Evolutionary conservation across 2,888 invertebrate genomes (phyloP), one percentile per base, ranked within the genome.

Genomic region (Synanthedon andrenaeformis): DNA sequence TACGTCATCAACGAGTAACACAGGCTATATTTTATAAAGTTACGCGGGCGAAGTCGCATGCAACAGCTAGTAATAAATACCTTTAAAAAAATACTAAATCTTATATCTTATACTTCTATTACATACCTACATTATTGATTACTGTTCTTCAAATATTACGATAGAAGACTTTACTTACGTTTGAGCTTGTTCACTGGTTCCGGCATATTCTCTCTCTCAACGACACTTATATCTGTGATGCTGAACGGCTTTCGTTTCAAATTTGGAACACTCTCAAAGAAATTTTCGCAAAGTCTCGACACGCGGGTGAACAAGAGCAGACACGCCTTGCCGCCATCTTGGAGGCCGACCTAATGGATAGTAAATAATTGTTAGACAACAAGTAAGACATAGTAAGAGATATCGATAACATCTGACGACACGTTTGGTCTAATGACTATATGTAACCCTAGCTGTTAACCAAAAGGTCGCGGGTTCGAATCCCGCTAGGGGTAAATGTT

Each of bases 301-400:
- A 76, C 54, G 0, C 69, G 64, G 0, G 63, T 63, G 65, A 85
- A 87, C 60, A 74, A 72, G 13, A 86, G 49, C 0, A 84, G 56
- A 57, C 84, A 86, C 0, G 82, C 80, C 52, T 79, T 82, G 4
- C 87, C 87, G 1, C 85, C 81, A 0, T 72, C 84, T 50, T 70
- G 80, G 1, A 87, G 75, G 8, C 84, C 79, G 5, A 85, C 76
- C 85, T 84, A 53, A 12, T 23, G 4, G 0, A 2, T n/a, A 52
- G 51, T 28, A 19, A 17, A 17, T 17, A 2, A 17, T 17, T 2
- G 17, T 17, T 2, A 19, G 19, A 28, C 28, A 28, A 6, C 28
- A 23, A 23, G 19, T 23, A 4, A 23, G 4, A 23, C 17, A 17
- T 17, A 17, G 17, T 17, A 17, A 2, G 13, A 42, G 10, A 42